Percentiles rank a stretch among this genome's conserved stretches.
phyloP scores from a whole-genome alignment of 1,140 invertebrate species.

The Conopomorpha cramerella region DNA sequence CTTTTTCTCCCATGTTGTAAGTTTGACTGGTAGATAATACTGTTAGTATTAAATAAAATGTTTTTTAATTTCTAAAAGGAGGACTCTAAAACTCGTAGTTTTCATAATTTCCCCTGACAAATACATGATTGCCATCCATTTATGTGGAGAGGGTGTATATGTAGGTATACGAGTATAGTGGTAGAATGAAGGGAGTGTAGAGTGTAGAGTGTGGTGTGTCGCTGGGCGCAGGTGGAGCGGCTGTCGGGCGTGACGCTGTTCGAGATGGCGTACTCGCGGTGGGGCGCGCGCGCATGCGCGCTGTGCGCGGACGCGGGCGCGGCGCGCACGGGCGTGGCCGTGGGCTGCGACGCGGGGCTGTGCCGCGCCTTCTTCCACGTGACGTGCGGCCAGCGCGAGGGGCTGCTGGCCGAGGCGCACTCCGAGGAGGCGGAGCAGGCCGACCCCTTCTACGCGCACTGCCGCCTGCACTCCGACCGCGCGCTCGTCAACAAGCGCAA shows the following conservation, averaged over 20 bases:
- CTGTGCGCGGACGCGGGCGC: slow-evolving; percentile 87
- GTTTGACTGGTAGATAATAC: no score
- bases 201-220: no score
- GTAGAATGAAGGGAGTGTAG: no score
- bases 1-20: no score
- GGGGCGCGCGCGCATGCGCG: slow-evolving; percentile 87
- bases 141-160: no score
- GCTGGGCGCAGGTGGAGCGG: slow-evolving; percentile 78
- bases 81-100: no score
- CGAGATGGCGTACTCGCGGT: slow-evolving; percentile 94
- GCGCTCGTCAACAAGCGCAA: slow-evolving; percentile 77
- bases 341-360: slow-evolving; percentile 97
- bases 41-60: no score
- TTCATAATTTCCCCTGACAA: no score
- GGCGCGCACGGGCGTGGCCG: slow-evolving; percentile 90
- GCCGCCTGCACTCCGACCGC: slow-evolving; percentile 89
- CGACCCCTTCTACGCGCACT: slow-evolving; percentile 97
- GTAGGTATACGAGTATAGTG: no score
- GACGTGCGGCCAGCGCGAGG: slow-evolving; percentile 93
- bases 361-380: slow-evolving; percentile 98
- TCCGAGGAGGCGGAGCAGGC: slow-evolving; percentile 93
- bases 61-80: no score
- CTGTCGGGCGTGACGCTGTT: slow-evolving; percentile 87
- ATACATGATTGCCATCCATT: no score
- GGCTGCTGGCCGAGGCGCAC: slow-evolving; percentile 89